Conservation (phyloP, 1,140 invertebrate species). For the Pseudachorutes palmiensis region DNA sequence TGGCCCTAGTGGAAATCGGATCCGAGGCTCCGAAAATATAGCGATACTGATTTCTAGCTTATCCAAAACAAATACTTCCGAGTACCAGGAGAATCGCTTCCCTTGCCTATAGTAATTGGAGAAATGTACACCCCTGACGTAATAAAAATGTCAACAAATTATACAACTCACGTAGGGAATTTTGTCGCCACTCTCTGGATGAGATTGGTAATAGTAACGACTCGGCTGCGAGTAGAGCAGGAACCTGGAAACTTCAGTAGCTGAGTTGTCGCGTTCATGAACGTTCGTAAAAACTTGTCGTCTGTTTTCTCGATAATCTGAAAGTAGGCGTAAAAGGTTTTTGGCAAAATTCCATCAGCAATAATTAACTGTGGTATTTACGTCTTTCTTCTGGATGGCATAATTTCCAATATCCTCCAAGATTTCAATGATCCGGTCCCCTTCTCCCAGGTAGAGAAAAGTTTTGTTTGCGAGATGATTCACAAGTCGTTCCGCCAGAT, state of each 20-base stretch:
- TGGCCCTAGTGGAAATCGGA: not conserved
- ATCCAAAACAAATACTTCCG: constrained; percentile 5
- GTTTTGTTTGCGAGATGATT: constrained; percentile 18
- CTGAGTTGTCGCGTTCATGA: not conserved
- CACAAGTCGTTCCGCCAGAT: constrained; percentile 15
- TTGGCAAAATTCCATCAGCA: not conserved
- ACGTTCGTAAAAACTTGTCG: not conserved
- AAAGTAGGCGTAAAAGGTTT: constrained; percentile 1
- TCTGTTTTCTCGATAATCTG: not conserved
- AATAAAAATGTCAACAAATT: not conserved
- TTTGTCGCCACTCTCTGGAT: not conserved
- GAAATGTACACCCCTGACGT: too few relatives aligned
- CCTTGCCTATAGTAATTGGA: not conserved
- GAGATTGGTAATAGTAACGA: not conserved
- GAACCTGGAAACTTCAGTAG: not conserved
- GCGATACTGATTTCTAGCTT: not conserved
- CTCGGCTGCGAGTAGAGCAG: not conserved
- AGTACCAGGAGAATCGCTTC: not conserved
- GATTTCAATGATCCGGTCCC: constrained; percentile 30
- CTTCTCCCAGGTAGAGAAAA: constrained; percentile 31
- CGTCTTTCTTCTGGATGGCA: constrained; percentile 15
- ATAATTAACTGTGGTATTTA: constrained; percentile 16
- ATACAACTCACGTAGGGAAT: not conserved
- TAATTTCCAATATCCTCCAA: constrained; percentile 26
- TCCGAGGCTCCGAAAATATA: not conserved